Conservation (phyloP, 2,113 vertebrate genomes). For the Oncorhynchus keta region DNA sequence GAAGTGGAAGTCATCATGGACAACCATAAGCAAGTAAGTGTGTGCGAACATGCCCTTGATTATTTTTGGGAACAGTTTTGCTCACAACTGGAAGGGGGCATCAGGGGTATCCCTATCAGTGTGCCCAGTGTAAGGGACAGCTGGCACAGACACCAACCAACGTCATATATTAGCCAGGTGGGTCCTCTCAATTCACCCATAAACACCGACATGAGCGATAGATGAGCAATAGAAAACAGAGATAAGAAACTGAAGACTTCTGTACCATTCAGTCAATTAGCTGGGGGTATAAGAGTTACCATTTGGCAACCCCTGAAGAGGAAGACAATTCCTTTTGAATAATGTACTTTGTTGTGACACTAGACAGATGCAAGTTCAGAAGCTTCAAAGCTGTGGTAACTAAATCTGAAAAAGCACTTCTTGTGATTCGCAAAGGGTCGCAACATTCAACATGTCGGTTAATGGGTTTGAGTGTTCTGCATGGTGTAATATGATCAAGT, state of each 20-base stretch:
- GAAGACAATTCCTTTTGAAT: constrained; percentile 35
- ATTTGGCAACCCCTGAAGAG: neutral
- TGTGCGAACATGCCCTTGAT: constrained; percentile 42
- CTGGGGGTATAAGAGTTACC: neutral
- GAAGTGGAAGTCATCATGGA: too few relatives aligned
- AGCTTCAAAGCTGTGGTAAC: constrained; percentile 36
- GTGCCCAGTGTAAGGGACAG: constrained; percentile 28
- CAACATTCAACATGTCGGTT: constrained; percentile 49
- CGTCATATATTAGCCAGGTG: constrained; percentile 27
- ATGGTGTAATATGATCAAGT: constrained; percentile 55
- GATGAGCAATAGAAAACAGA: neutral
- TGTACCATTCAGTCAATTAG: neutral
- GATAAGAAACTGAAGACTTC: neutral
- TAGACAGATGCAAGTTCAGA: constrained; percentile 55
- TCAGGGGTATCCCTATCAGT: constrained; percentile 7
- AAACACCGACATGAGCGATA: neutral
- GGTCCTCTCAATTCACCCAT: constrained; percentile 3
- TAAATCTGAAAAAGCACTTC: constrained; percentile 26
- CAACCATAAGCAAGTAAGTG: too few relatives aligned
- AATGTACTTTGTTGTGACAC: neutral
- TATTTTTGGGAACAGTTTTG: constrained; percentile 43
- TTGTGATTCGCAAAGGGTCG: constrained; percentile 4
- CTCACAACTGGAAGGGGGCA: constrained; percentile 45
- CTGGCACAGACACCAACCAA: constrained; percentile 28
- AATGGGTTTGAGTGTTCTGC: constrained; percentile 32